These are phyloP conservation scores for Metalampra italica DNA, from an alignment of 2,888 invertebrate genomes.

Conservation along the genomic window DNA sequence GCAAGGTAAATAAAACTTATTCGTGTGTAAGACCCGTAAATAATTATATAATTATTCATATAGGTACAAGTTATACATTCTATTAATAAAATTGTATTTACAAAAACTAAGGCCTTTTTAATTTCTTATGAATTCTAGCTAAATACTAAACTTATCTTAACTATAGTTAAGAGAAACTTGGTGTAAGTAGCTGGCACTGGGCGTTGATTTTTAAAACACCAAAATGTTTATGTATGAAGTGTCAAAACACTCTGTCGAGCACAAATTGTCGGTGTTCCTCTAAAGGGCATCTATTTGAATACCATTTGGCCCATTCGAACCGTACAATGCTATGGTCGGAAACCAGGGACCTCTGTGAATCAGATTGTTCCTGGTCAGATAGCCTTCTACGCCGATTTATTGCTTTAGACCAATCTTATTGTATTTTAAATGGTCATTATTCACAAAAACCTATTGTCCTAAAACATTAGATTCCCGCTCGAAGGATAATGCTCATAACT, in stretches of 20 bases:
- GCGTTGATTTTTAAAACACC: conserved; percentile 29
- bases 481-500: conserved; percentile 25
- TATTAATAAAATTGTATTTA: too few species aligned
- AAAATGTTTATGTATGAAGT: conserved; percentile 72
- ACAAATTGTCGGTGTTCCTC: conserved; percentile 62
- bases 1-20: too few species aligned
- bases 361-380: conserved; percentile 67
- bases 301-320: conserved; percentile 40
- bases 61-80: too few species aligned
- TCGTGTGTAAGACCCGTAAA: too few species aligned
- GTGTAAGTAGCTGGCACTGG: conserved; percentile 8
- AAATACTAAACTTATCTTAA: background rate
- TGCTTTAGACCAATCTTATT: conserved; percentile 55
- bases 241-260: conserved; percentile 65
- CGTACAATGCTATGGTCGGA: conserved; percentile 54
- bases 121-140: too few species aligned
- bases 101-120: too few species aligned
- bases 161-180: background rate
- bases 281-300: conserved; percentile 72
- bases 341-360: conserved; percentile 37
- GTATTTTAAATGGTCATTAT: conserved; percentile 68
- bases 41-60: too few species aligned
- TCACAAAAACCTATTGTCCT: conserved; percentile 54
- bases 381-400: conserved; percentile 76
- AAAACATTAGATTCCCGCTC: conserved; percentile 16